Percentiles rank a stretch among this genome's conserved stretches.
Evolutionary conservation across 2,113 vertebrate genomes (phyloP).

Genomic region (Myodes glareolus): DNA sequence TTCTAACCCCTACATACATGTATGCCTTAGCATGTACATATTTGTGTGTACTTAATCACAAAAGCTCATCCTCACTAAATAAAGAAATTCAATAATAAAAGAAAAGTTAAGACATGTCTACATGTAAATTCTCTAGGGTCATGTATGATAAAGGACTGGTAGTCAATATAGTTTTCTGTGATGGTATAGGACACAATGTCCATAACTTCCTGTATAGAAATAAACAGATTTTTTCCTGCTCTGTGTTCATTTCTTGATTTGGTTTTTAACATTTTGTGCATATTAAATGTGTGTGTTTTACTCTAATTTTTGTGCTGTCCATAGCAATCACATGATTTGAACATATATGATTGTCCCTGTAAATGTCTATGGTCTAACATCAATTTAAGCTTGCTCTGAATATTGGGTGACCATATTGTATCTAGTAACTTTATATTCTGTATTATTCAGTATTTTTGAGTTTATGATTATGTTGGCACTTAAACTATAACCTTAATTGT

Average conservation of each 20-base stretch:
- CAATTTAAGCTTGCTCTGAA: neutral
- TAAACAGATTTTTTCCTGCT: neutral
- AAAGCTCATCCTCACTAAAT: too few relatives aligned
- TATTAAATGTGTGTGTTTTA: neutral
- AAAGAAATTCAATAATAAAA: neutral
- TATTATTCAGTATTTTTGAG: conserved; percentile 46
- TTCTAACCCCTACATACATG: too few relatives aligned
- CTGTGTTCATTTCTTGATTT: neutral
- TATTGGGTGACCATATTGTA: neutral
- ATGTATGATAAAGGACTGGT: neutral
- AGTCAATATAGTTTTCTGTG: neutral
- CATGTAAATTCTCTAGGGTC: neutral
- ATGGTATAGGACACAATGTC: neutral
- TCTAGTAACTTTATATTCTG: neutral
- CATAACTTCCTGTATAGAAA: neutral
- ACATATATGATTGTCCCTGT: neutral
- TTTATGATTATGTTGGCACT: neutral
- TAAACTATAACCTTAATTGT: conserved; percentile 63
- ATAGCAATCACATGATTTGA: neutral
- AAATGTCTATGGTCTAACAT: neutral
- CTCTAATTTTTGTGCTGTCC: neutral
- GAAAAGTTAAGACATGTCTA: neutral
- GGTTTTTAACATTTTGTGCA: neutral
- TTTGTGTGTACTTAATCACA: neutral
- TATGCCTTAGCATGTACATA: neutral